Evolutionary conservation across 2,888 invertebrate species (phyloP).

Genomic region (Villa cingulata): DNA sequence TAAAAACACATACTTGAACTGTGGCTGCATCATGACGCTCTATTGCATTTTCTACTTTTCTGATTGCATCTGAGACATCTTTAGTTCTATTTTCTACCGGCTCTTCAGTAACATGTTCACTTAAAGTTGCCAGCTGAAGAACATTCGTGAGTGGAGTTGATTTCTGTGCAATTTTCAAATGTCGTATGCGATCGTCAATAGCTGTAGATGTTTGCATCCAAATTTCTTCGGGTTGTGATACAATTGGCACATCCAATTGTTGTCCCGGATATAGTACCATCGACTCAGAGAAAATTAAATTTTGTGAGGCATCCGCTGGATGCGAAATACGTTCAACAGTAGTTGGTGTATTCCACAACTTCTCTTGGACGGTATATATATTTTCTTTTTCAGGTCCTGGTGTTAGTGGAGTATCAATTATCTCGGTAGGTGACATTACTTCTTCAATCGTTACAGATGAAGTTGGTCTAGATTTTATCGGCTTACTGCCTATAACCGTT

Average conservation of each 20-base stretch:
- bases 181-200: slow-evolving; percentile 42
- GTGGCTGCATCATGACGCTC: slow-evolving; percentile 42
- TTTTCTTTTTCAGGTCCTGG: slow-evolving; percentile 33
- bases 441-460: slow-evolving; percentile 42
- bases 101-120: slow-evolving; percentile 42
- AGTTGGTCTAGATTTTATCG: slow-evolving; percentile 27
- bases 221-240: not conserved
- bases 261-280: slow-evolving; percentile 5
- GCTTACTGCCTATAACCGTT: slow-evolving; percentile 21
- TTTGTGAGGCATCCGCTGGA: slow-evolving; percentile 8
- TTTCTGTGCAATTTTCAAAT: slow-evolving; percentile 40
- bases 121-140: slow-evolving; percentile 46
- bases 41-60: slow-evolving; percentile 38
- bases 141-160: slow-evolving; percentile 47
- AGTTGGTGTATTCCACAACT: too few species aligned
- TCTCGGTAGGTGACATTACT: slow-evolving; percentile 36
- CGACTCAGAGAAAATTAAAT: slow-evolving; percentile 7
- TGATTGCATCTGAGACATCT: slow-evolving; percentile 41
- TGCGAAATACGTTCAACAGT: not conserved
- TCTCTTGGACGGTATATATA: too few species aligned
- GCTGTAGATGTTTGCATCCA: slow-evolving; percentile 42
- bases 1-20: slow-evolving; percentile 56
- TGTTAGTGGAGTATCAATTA: slow-evolving; percentile 38
- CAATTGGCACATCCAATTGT: not conserved
- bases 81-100: slow-evolving; percentile 41